phyloP scores from a whole-genome alignment of 2,888 invertebrate species.

The Dolichomitus sp. region DNA sequence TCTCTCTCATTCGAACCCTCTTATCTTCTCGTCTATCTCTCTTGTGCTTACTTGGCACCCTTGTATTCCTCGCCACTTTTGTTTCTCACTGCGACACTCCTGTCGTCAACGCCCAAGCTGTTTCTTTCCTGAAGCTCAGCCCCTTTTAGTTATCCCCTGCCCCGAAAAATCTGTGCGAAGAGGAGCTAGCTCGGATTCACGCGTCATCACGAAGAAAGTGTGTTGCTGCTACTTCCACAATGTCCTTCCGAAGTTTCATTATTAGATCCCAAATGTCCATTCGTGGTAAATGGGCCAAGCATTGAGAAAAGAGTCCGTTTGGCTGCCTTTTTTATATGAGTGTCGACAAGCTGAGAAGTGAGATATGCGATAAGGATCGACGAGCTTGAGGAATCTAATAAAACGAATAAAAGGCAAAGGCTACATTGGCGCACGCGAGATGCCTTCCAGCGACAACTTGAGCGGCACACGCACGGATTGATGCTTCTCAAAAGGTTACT shows the following conservation, averaged over 20 bases:
- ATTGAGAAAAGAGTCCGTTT: conserved; percentile 35
- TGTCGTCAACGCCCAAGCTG: conserved; percentile 15
- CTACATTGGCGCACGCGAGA: conserved; percentile 1
- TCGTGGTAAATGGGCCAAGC: conserved; percentile 71
- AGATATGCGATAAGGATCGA: conserved; percentile 40
- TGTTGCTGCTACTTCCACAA: conserved; percentile 47
- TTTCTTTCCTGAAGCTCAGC: conserved; percentile 26
- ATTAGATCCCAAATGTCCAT: conserved; percentile 79
- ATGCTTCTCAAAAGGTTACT: neutral
- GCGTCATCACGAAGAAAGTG: conserved; percentile 64
- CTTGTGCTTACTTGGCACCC: neutral
- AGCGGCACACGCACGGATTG: neutral
- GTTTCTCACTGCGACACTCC: conserved; percentile 2
- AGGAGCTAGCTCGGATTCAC: conserved; percentile 14
- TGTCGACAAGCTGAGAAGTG: conserved; percentile 3
- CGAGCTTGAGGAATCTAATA: conserved; percentile 59
- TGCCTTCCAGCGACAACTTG: neutral
- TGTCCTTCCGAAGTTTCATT: conserved; percentile 78
- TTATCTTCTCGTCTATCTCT: conserved; percentile 26
- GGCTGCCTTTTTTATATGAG: conserved; percentile 38
- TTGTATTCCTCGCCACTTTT: conserved; percentile 21
- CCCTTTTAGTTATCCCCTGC: neutral
- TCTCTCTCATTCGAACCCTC: conserved; percentile 33
- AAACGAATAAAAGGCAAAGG: conserved; percentile 55
- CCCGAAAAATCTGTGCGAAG: conserved; percentile 31